Evolutionary conservation across 2,797 vertebrate genomes (phyloP), one percentile per base, ranked within the genome.

Genomic region (Limosa lapponica): DNA sequence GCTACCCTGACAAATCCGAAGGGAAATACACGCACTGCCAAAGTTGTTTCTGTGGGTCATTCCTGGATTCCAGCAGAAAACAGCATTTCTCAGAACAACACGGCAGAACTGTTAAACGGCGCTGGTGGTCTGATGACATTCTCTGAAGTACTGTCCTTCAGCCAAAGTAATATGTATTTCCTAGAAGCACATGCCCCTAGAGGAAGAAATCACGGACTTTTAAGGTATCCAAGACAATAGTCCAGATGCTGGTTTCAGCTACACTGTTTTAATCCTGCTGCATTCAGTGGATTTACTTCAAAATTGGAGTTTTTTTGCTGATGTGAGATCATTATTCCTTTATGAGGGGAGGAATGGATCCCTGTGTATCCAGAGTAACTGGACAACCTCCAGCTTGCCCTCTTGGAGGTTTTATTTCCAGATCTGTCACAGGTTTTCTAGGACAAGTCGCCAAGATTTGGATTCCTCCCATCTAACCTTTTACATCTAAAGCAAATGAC

Each of bases 81-180:
- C 24, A 43, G 44, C 1, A 1, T 48, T 64, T 55, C 84, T 20
- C 87, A 62, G 87, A 64, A 16, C 23, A 16, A 11, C 49, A 0
- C 27, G 23, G 71, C 65, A 16, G n/a, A 67, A 3, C 54, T 28
- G 19, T 52, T 23, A 24, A 44, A 19, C 41, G 0, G 18, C 36
- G 90, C 85, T 86, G 91, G 88, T 91, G 95, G 93, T 78, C 95
- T 51, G 61, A 2, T 34, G 93, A 61, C 87, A 49, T 57, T 44
- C 79, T 82, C 87, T 49, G 73, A 55, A 83, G 87, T 4, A 20
- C 85, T 75, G 75, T 75, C 93, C 28, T n/a, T 1, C 80, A 67
- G 95, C 95, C 95, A 95, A 82, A 88, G 23, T 3, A 69, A 84
- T 32, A 13, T 13, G 13, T 16, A 20, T 90, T 96, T 95, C 93